phyloP scores from a whole-genome alignment of 2,888 invertebrate genomes.

The Cataglyphis cursor region DNA sequence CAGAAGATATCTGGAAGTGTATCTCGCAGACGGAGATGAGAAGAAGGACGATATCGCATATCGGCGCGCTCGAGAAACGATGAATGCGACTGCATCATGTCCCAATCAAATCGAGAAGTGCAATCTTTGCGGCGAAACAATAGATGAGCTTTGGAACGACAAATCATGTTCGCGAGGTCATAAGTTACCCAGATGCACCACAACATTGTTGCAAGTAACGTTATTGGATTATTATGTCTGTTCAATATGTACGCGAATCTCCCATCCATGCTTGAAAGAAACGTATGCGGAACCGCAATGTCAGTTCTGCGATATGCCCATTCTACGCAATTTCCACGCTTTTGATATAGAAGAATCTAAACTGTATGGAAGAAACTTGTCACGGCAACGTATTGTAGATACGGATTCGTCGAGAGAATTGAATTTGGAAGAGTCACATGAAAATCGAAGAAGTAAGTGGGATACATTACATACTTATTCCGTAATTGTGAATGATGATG shows the following conservation, averaged over 20 bases:
- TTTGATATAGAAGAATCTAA: slow-evolving; percentile 24
- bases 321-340: slow-evolving; percentile 75
- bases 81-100: slow-evolving; percentile 69
- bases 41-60: slow-evolving; percentile 69
- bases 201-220: slow-evolving; percentile 82
- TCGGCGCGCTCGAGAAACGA: slow-evolving; percentile 63
- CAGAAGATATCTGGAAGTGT: slow-evolving; percentile 80
- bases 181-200: slow-evolving; percentile 81
- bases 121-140: slow-evolving; percentile 77
- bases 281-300: slow-evolving; percentile 79
- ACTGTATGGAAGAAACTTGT: slow-evolving; percentile 61
- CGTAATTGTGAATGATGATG: slow-evolving; percentile 22
- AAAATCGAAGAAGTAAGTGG: slow-evolving; percentile 4
- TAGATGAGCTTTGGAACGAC: slow-evolving; percentile 80
- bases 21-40: slow-evolving; percentile 80
- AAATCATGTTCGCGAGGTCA: slow-evolving; percentile 81
- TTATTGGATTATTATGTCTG: slow-evolving; percentile 78
- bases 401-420: slow-evolving; percentile 2
- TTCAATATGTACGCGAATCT: slow-evolving; percentile 80
- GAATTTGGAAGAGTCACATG: not conserved
- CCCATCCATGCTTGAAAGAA: slow-evolving; percentile 81
- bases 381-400: slow-evolving; percentile 16
- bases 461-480: slow-evolving; percentile 10
- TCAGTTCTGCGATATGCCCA: slow-evolving; percentile 82
- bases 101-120: slow-evolving; percentile 77